These are phyloP conservation scores for Polylopha cassiicola DNA, from an alignment of 2,888 invertebrate genomes.

Conservation along the genomic window DNA sequence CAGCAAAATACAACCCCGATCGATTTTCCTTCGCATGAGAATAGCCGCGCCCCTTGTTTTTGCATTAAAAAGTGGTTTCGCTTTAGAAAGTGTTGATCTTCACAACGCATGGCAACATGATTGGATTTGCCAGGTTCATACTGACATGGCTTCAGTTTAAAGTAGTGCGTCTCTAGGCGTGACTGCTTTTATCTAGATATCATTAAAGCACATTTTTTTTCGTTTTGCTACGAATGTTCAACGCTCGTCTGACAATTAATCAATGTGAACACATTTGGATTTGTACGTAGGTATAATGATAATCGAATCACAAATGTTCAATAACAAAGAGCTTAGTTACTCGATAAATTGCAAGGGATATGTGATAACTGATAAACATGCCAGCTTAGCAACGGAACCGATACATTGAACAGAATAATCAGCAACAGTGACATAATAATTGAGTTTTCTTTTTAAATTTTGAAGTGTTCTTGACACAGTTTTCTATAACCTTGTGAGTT, in stretches of 20 bases:
- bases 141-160: slow-evolving; percentile 18
- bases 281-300: too few species aligned
- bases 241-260: too few species aligned
- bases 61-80: slow-evolving; percentile 27
- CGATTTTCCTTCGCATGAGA: slow-evolving; percentile 5
- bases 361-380: too few species aligned
- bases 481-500: slow-evolving; percentile 39
- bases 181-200: slow-evolving; percentile 9
- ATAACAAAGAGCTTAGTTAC: too few species aligned
- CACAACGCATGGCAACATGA: too few species aligned
- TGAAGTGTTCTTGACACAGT: slow-evolving; percentile 49
- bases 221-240: neutral
- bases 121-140: slow-evolving; percentile 17
- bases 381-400: too few species aligned
- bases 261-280: too few species aligned
- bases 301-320: too few species aligned
- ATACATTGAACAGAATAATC: too few species aligned
- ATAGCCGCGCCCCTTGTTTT: slow-evolving; percentile 27
- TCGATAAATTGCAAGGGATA: too few species aligned
- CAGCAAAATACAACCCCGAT: slow-evolving; percentile 6
- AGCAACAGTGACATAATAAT: slow-evolving; percentile 30
- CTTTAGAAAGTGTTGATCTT: too few species aligned
- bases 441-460: slow-evolving; percentile 31
- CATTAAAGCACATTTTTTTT: slow-evolving; percentile 5
- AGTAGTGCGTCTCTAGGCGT: slow-evolving; percentile 10